Evolutionary conservation across 2,113 vertebrate species (phyloP), one percentile per base, ranked within the genome.

Genomic region (Patagioenas fasciata): DNA sequence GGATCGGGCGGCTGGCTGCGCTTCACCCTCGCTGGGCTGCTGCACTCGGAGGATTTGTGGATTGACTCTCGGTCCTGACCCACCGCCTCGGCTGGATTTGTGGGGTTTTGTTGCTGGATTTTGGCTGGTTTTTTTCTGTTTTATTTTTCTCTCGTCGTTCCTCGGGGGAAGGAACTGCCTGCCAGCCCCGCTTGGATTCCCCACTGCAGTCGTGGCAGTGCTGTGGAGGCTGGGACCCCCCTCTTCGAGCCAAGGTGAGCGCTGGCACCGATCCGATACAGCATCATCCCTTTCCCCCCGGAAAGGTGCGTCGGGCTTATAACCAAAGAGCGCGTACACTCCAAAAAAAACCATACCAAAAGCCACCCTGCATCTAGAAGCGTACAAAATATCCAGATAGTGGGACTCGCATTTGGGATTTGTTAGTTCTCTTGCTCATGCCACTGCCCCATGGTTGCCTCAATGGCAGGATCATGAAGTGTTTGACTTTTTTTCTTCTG

Each of bases 391-490:
- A 85, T 54, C 79, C 91, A 19, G 42, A 25, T 89, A 89, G 95
- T 20, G 94, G 60, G 95, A 95, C 88, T 86, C 64, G 88, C 62
- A 29, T 80, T 92, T 95, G 95, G 91, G 95, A 97, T 95, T 18
- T 89, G 94, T 74, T 91, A 85, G 80, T 92, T 92, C 91, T 93
- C 95, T 80, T 78, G 95, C 97, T 94, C 98, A 99, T 99, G 99
- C 99, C 99, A 96, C 97, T 98, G 97, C 97, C 98, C 97, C 98
- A 97, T 89, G 98, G 98, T 95, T 99, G 99, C 98, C 98, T 98
- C 97, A 98, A 99, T 98, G 99, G 99, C 98, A 98, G 99, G 98
- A 98, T 99, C 98, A 99, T 99, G 98, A 99, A 99, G 99, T 99
- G 98, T 97, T 94, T 99, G 93, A 98, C 98, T 93, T 99, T 98